Percentiles rank a stretch among this genome's conserved stretches.
Conservation (phyloP, 2,797 vertebrate genomes). For the Falco naumanni region DNA sequence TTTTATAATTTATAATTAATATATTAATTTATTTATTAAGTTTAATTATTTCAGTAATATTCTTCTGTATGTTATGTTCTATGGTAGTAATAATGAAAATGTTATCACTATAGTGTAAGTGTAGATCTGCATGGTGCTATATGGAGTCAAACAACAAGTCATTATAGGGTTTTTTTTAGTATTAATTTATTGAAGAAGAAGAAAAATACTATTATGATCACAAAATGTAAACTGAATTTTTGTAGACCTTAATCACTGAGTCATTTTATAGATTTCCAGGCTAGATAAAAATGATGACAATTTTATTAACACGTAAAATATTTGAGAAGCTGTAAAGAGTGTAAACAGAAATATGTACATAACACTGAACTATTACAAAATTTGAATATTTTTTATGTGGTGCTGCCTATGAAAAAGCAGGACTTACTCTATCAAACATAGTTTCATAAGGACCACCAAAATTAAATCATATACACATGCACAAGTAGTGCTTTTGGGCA, state of each 20-base stretch:
- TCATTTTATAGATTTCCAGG: background rate
- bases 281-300: background rate
- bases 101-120: background rate
- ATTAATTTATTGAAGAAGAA: background rate
- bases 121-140: background rate
- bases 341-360: background rate
- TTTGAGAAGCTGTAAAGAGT: background rate
- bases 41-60: background rate
- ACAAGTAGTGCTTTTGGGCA: background rate
- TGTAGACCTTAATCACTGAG: background rate
- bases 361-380: background rate
- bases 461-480: background rate
- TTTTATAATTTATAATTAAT: slow-evolving; percentile 11
- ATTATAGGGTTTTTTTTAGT: background rate
- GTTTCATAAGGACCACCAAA: background rate
- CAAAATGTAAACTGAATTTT: background rate
- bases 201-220: background rate
- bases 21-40: background rate
- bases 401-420: background rate
- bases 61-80: background rate
- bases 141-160: background rate
- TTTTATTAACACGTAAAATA: background rate
- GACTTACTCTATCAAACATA: background rate
- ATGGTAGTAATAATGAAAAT: background rate
- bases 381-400: background rate